Conservation (phyloP, 2,888 invertebrate species). For the Asteroscopus sphinx region DNA sequence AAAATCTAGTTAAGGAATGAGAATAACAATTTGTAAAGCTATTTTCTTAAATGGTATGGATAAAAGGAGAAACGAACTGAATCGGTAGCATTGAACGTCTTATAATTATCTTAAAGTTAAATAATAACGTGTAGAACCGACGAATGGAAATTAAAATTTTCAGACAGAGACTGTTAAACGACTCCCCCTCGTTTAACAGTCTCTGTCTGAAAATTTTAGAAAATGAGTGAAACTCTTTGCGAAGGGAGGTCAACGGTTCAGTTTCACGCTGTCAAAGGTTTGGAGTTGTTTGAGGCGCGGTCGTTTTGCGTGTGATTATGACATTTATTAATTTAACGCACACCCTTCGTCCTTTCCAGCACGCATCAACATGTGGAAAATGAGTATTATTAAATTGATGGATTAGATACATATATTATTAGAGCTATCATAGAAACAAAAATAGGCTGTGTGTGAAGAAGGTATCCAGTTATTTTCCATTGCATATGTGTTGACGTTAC, state of each 20-base stretch:
- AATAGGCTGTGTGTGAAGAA: too few species aligned
- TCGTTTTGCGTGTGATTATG: constrained; percentile 60
- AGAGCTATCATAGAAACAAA: too few species aligned
- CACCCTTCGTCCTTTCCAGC: constrained; percentile 46
- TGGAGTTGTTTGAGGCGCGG: constrained; percentile 58
- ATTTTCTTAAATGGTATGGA: constrained; percentile 7
- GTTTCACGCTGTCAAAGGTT: constrained; percentile 67
- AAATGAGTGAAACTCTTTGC: constrained; percentile 48
- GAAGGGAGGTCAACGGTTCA: constrained; percentile 69
- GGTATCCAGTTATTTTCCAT: background rate
- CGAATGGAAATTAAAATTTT: constrained; percentile 71
- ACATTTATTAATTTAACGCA: constrained; percentile 72
- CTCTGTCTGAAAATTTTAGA: too few species aligned
- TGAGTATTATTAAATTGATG: background rate
- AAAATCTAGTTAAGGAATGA: constrained; percentile 8
- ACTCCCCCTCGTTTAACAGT: too few species aligned
- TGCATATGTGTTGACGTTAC: background rate
- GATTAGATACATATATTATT: too few species aligned
- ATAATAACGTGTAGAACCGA: constrained; percentile 66
- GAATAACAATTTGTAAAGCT: constrained; percentile 21
- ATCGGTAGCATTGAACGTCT: constrained; percentile 53
- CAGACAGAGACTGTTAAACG: constrained; percentile 60
- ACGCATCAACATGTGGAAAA: constrained; percentile 36
- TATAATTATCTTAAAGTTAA: constrained; percentile 62
- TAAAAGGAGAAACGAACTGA: constrained; percentile 23